Percentiles rank a stretch among this genome's conserved stretches.
Conservation (phyloP, 2,888 invertebrate genomes). For the Archaeoteleia sp. region DNA sequence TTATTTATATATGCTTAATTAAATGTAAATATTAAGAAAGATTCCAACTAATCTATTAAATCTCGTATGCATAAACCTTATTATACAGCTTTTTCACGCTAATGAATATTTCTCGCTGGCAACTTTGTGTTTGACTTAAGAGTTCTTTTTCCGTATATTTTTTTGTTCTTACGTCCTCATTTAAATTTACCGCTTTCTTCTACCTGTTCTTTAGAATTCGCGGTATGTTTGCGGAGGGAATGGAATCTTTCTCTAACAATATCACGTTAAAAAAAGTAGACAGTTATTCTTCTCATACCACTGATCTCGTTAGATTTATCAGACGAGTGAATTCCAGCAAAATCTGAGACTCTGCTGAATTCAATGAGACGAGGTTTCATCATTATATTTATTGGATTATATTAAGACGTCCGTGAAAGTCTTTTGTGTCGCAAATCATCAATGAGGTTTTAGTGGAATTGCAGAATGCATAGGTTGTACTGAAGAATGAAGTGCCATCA, state of each 20-base stretch:
- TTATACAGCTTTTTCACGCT: constrained; percentile 32
- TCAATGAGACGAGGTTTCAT: too few relatives aligned
- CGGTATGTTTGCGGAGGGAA: constrained; percentile 36
- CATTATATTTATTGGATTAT: too few relatives aligned
- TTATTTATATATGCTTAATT: constrained; percentile 30
- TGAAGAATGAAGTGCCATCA: too few relatives aligned
- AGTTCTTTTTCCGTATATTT: constrained; percentile 17
- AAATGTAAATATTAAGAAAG: constrained; percentile 43
- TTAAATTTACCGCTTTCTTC: constrained; percentile 40
- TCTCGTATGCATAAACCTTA: constrained; percentile 30
- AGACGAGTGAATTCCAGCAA: constrained; percentile 5
- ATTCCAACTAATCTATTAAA: constrained; percentile 36
- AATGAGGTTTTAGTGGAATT: too few relatives aligned
- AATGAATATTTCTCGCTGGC: constrained; percentile 42
- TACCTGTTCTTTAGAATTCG: constrained; percentile 26
- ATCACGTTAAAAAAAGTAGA: constrained; percentile 29
- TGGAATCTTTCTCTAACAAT: constrained; percentile 32
- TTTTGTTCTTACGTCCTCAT: constrained; percentile 30
- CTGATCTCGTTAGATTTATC: constrained; percentile 36
- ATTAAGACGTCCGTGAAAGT: too few relatives aligned
- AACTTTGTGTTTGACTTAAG: constrained; percentile 39
- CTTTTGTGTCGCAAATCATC: too few relatives aligned
- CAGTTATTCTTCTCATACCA: constrained; percentile 18
- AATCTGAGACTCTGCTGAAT: constrained; percentile 5
- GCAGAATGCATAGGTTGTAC: too few relatives aligned